Conservation (phyloP, 1,140 invertebrate species). For the Sminthurinus signatus region DNA sequence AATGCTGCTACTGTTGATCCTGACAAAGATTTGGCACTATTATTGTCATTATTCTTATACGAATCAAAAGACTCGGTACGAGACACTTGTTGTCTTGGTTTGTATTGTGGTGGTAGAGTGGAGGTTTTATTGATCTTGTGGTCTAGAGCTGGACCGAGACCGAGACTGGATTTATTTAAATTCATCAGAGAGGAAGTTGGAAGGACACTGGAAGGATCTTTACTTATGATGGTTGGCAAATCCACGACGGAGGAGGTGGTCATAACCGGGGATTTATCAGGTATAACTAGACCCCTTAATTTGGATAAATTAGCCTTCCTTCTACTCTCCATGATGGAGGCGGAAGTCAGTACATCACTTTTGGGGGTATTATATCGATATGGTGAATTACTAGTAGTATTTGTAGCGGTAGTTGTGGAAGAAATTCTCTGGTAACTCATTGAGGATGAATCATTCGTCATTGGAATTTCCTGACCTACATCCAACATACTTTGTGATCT, state of each 20-base stretch:
- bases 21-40: constrained; percentile 29
- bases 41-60: neutral
- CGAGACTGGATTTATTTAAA: constrained; percentile 57
- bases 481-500: constrained; percentile 44
- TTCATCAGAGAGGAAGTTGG: constrained; percentile 36
- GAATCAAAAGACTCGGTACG: constrained; percentile 34
- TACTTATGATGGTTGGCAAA: constrained; percentile 73
- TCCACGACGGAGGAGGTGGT: constrained; percentile 50
- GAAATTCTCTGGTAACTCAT: constrained; percentile 25
- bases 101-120: too few relatives aligned
- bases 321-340: constrained; percentile 66
- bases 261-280: constrained; percentile 50
- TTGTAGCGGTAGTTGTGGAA: too few relatives aligned
- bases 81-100: constrained; percentile 16
- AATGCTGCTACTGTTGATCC: too few relatives aligned
- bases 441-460: constrained; percentile 35
- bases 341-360: constrained; percentile 28
- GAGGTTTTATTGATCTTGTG: constrained; percentile 39
- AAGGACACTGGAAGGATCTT: constrained; percentile 46
- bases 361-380: constrained; percentile 15
- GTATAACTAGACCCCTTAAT: constrained; percentile 74
- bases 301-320: constrained; percentile 68
- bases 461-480: constrained; percentile 41
- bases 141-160: constrained; percentile 3
- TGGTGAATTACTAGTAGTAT: too few relatives aligned